These are phyloP conservation scores for Mythimna albipuncta DNA, from an alignment of 2,888 invertebrate genomes.

Conservation along the genomic window DNA sequence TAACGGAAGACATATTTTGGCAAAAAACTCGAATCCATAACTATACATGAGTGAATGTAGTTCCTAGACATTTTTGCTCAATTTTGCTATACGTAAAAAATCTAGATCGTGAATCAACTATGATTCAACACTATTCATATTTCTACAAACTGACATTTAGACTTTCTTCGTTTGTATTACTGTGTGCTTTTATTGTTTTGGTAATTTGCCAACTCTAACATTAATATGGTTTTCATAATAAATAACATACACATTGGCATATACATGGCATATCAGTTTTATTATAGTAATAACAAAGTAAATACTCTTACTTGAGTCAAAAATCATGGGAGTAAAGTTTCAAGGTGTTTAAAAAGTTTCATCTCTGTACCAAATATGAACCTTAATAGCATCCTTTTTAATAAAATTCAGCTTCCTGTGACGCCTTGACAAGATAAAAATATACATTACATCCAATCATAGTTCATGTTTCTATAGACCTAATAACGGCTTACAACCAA, in stretches of 20 bases:
- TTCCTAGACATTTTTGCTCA: constrained; percentile 22
- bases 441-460: constrained; percentile 41
- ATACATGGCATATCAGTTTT: neutral
- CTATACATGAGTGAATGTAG: constrained; percentile 30
- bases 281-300: neutral
- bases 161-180: constrained; percentile 7
- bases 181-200: constrained; percentile 22
- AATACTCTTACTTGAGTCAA: neutral
- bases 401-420: constrained; percentile 19
- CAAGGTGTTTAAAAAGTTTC: neutral
- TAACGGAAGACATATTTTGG: neutral
- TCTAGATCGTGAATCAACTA: constrained; percentile 42
- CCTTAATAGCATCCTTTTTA: constrained; percentile 1
- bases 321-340: neutral
- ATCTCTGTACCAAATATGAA: neutral
- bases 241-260: neutral
- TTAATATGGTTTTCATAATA: constrained; percentile 14
- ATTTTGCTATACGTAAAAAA: constrained; percentile 31
- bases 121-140: constrained; percentile 32
- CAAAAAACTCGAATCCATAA: constrained; percentile 10
- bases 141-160: constrained; percentile 12
- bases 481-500: constrained; percentile 49
- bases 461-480: constrained; percentile 29
- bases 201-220: constrained; percentile 22
- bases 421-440: constrained; percentile 31